Conservation (phyloP, 2,113 vertebrate genomes). For the Pseudopipra pipra region DNA sequence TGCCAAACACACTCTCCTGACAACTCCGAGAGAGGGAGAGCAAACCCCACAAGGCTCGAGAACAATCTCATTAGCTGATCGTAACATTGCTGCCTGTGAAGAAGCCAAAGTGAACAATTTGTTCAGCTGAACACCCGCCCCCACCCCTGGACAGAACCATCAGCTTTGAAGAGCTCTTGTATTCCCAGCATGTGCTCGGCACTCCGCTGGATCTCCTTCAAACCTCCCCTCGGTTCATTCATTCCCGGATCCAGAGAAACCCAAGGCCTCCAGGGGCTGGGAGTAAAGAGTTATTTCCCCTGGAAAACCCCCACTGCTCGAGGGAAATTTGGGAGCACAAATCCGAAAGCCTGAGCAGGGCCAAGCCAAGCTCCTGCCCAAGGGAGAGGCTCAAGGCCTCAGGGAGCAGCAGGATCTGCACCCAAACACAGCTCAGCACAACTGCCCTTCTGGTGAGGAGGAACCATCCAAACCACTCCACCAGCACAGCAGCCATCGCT, state of each 20-base stretch:
- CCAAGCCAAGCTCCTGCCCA: neutral
- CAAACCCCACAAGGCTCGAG: neutral
- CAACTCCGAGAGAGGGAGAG: neutral
- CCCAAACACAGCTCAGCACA: neutral
- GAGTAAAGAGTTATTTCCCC: neutral
- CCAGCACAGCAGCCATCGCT: neutral
- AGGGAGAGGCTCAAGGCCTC: neutral
- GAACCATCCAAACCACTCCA: neutral
- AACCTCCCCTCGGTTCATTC: neutral
- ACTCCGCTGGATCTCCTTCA: neutral
- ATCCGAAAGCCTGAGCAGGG: neutral
- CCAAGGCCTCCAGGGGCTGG: neutral
- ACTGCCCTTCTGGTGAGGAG: neutral
- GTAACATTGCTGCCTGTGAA: slow-evolving; percentile 9
- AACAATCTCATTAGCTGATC: slow-evolving; percentile 24
- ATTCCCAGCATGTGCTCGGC: neutral
- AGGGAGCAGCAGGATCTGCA: neutral
- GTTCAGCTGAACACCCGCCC: slow-evolving; percentile 36
- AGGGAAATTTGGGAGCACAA: neutral
- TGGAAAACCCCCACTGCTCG: neutral
- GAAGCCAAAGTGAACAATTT: slow-evolving; percentile 53
- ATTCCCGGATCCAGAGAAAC: neutral
- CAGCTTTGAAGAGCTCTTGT: slow-evolving; percentile 24
- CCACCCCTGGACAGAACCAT: neutral
- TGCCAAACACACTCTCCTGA: neutral